Conservation (phyloP, 2,797 vertebrate genomes). For the Mus minutoides region DNA sequence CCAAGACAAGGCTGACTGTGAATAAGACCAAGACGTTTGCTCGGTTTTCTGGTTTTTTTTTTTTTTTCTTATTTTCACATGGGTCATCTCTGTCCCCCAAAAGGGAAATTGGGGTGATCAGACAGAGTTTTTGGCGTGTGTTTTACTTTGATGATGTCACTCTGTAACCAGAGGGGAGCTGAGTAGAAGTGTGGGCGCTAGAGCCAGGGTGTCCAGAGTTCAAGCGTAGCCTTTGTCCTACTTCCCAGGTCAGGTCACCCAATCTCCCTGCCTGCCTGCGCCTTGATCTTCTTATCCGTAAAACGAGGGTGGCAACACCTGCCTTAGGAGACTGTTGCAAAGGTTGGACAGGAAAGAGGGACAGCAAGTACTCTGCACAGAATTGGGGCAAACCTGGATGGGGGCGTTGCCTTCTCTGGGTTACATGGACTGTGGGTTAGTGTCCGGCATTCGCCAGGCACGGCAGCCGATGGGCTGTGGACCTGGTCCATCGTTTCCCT, state of each 20-base stretch:
- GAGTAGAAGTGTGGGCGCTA: not conserved
- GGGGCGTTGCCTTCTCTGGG: not conserved
- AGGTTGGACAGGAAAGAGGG: not conserved
- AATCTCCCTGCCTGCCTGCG: not conserved
- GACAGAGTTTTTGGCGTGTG: not conserved
- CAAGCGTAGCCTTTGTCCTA: not conserved
- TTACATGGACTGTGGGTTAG: rapidly evolving
- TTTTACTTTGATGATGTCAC: not conserved
- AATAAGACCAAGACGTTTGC: not conserved
- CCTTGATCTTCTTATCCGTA: not conserved
- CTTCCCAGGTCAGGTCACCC: not conserved
- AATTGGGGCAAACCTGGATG: rapidly evolving
- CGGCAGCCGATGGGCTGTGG: rapidly evolving
- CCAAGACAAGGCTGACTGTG: not conserved
- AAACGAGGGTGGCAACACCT: not conserved
- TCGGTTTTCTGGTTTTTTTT: not conserved
- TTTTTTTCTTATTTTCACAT: not conserved
- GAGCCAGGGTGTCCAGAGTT: not conserved
- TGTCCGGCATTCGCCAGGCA: rapidly evolving
- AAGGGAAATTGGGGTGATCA: not conserved
- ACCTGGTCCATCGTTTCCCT: not conserved
- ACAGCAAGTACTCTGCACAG: not conserved
- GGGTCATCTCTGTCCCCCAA: not conserved
- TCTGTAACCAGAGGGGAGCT: not conserved
- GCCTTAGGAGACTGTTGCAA: not conserved